Evolutionary conservation across 30 jellyfish, hydroid and myxozoan genomes (phyloP).

Genomic region (Nemopilema nomurai): DNA sequence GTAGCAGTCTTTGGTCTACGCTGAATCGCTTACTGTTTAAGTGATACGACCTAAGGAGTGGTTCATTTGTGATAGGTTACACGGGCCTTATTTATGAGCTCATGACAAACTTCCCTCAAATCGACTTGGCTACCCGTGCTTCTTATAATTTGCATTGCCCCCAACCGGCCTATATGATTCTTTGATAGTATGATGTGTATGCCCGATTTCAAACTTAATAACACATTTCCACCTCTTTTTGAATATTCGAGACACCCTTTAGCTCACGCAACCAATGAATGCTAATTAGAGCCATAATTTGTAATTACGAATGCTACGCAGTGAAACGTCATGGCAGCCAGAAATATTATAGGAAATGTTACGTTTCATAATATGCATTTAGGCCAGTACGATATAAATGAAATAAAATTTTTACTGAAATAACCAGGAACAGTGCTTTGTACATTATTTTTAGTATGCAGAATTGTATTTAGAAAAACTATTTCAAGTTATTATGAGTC

Average conservation of each 20-base stretch:
- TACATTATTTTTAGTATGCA: conserved; percentile 47
- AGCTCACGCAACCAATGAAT: too few species aligned
- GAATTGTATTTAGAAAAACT: background rate
- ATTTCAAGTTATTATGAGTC: background rate
- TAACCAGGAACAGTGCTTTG: conserved; percentile 30
- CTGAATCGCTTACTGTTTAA: too few species aligned
- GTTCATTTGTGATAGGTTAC: too few species aligned
- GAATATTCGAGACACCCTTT: background rate
- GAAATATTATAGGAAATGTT: background rate
- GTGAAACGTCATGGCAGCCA: background rate
- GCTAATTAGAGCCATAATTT: background rate
- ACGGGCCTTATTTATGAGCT: too few species aligned
- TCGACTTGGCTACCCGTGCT: too few species aligned
- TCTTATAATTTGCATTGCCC: too few species aligned
- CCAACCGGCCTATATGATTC: too few species aligned
- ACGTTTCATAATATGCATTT: background rate
- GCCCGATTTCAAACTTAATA: too few species aligned
- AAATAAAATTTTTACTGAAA: conserved; percentile 24
- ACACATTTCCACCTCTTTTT: too few species aligned
- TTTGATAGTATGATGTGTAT: too few species aligned
- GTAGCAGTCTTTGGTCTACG: too few species aligned
- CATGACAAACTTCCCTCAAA: background rate
- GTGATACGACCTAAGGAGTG: too few species aligned
- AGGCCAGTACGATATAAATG: background rate
- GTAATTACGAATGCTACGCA: background rate